These are phyloP conservation scores for Dasyprocta punctata DNA, from an alignment of 2,113 vertebrate species.

Conservation along the genomic window DNA sequence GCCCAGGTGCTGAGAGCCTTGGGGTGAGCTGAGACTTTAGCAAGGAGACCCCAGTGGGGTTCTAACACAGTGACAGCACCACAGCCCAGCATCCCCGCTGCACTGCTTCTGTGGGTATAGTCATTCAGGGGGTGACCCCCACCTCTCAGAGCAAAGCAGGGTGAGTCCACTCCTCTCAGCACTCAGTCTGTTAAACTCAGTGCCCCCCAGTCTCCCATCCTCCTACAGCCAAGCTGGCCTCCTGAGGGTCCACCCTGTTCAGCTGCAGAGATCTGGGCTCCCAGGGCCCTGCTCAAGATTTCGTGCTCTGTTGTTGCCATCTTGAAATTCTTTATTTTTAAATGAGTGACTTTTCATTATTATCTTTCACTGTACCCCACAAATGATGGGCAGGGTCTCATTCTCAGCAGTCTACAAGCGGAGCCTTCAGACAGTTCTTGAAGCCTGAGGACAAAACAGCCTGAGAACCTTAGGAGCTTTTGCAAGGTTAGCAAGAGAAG, in stretches of 20 bases:
- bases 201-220: not conserved
- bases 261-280: accelerated
- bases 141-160: not conserved
- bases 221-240: not conserved
- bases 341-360: not conserved
- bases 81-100: not conserved
- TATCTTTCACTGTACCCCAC: not conserved
- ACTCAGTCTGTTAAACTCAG: not conserved
- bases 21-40: not conserved
- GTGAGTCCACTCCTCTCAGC: not conserved
- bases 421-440: not conserved
- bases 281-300: not conserved
- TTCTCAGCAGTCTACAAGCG: not conserved
- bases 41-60: not conserved
- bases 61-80: not conserved
- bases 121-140: not conserved
- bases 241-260: accelerated
- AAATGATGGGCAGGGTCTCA: not conserved
- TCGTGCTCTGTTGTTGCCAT: not conserved
- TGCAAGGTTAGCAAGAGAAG: not conserved
- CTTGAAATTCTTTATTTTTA: not conserved
- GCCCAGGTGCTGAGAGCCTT: not conserved
- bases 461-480: not conserved
- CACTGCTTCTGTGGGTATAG: not conserved
- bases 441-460: not conserved